Base-by-base conservation (phyloP, 2,797 vertebrate genomes). In the Eulemur albifrons region DNA sequence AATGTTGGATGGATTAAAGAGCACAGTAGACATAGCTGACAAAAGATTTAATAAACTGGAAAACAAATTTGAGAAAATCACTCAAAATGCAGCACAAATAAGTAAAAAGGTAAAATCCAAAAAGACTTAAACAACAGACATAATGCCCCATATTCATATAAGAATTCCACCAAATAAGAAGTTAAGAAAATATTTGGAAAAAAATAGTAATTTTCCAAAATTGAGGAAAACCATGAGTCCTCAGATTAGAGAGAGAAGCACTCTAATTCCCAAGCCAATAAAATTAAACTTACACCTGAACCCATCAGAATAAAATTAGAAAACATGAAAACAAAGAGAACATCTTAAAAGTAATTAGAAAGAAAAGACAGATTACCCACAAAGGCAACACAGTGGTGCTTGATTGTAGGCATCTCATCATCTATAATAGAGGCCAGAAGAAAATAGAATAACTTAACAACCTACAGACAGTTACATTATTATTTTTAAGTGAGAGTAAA, bases 261-360 rank as follows among this genome's bases (percentile, higher is more conserved):
- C 1, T 23, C 15, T 5, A 59, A 63, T 80, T 54, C 21, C 43
- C 5, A 57, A 93, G 25, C 15, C 77, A 82, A 21, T 40, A 52
- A 75, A 83, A 76, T n/a, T 40, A 81, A 81, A 82, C 90, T 50
- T 10, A 69, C 4, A 90, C 4, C 20, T 72, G 73, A 7, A 54
- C 0, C 3, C 21, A 83, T 63, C 8, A 43, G 6, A 90, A 65
- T 40, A 79, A 87, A 86, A 18, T 65, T 54, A 57, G 10, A 30
- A 91, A 76, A n/a, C 43, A 38, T 69, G 6, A n/a, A 92, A 92
- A 65, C 43, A 95, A 92, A 79, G 27, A 75, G 15, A 93, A 72
- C 43, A 48, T 23, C 32, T 89, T 81, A 25, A 92, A 79, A 59
- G 2, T 5, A 67, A 35, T 35, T 54, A 80, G 43, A 81, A 80